Evolutionary conservation across 2,888 invertebrate species (phyloP), one percentile per base, ranked within the genome.

Genomic region (Erannis defoliaria): DNA sequence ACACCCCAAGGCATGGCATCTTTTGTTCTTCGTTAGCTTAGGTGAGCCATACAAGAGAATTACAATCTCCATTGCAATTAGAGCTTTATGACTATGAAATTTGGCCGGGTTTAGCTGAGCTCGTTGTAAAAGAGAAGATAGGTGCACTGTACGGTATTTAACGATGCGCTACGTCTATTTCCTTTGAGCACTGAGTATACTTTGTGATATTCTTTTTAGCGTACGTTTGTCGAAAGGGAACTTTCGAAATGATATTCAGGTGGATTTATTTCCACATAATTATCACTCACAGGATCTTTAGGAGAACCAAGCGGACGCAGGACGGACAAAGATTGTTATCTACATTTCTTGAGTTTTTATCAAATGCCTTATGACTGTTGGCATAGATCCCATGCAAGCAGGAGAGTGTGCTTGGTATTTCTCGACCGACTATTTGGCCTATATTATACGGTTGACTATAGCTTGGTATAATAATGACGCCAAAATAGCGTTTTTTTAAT

Each of bases 11-110:
- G 64, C 66, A 62, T 57, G 58, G 55, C 58, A 62, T 67, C 62
- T 67, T 66, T 64, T 69, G 67, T 69, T 60, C 62, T 55, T 43
- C 62, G 61, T 68, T 68, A 62, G 66, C 64, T 68, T 64, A 64
- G 68, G 62, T 66, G 60, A 62, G 60, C 57, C 59, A 40, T 66
- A 62, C 60, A 58, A 60, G 66, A 23, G 55, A 40, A 55, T 55
- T 51, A 51, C 46, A 31, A 42, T 55, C 50, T 55, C 12, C 61
- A 55, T 55, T 57, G 56, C 26, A 56, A 62, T 53, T 62, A 62
- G 53, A 49, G 16, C 56, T 46, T 57, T 62, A 62, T 53, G 42
- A 57, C 62, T 23, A 37, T 37, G 56, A 9, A 16, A 56, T 57
- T 56, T 42, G 46, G 48, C 16, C 19, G 56, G 56, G 31, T 57